Evolutionary conservation across 2,797 vertebrate genomes (phyloP).

Genomic region (Scomberomorus guttatus): DNA sequence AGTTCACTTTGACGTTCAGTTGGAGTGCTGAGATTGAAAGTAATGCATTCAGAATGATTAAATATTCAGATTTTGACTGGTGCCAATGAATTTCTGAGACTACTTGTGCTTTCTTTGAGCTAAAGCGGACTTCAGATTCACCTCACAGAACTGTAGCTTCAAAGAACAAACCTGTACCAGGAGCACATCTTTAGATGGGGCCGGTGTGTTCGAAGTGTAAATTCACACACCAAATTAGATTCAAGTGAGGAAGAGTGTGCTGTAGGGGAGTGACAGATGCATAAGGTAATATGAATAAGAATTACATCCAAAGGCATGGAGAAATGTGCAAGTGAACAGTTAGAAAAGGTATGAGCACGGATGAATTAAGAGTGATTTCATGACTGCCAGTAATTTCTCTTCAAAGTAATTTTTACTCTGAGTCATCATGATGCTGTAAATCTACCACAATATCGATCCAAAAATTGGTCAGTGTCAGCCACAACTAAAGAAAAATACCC

Average conservation of each 20-base stretch:
- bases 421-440: constrained; percentile 17
- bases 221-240: constrained; percentile 16
- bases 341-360: not conserved
- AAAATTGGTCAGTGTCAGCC: not conserved
- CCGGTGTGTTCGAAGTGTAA: not conserved
- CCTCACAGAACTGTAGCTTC: not conserved
- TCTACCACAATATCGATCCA: constrained; percentile 7
- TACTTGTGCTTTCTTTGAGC: not conserved
- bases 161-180: not conserved
- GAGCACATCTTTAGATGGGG: not conserved
- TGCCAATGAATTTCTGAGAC: not conserved
- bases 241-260: constrained; percentile 6
- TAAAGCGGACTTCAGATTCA: not conserved
- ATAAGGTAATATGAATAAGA: not conserved
- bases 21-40: not conserved
- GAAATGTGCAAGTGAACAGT: not conserved
- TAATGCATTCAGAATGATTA: not conserved
- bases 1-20: not conserved
- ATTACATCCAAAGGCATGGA: not conserved
- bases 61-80: not conserved
- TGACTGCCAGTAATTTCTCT: not conserved
- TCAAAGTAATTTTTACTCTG: not conserved
- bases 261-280: not conserved
- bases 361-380: not conserved
- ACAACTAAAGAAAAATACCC: constrained; percentile 15